Evolutionary conservation across 2,888 invertebrate genomes (phyloP).

Genomic region (Diachrysia chrysitis): DNA sequence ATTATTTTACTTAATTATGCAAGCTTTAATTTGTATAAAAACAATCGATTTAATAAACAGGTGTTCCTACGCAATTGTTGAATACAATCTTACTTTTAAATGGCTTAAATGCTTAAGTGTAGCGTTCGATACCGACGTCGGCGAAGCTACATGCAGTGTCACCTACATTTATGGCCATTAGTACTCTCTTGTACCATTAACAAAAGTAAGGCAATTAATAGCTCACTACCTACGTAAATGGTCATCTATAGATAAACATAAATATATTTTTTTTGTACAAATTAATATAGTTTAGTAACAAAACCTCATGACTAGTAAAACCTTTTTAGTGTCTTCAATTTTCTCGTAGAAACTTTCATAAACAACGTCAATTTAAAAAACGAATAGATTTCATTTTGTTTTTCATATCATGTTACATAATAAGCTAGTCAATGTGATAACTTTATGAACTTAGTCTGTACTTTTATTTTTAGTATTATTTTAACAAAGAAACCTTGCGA

Average conservation of each 20-base stretch:
- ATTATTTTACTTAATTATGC: neutral
- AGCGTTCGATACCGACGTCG: neutral
- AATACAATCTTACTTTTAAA: constrained; percentile 35
- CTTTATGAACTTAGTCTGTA: neutral
- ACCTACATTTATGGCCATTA: constrained; percentile 33
- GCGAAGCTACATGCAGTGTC: constrained; percentile 19
- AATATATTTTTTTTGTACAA: neutral
- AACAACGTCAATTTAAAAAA: neutral
- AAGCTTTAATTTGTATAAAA: neutral
- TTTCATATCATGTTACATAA: neutral
- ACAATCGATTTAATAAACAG: constrained; percentile 15
- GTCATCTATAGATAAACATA: constrained; percentile 27
- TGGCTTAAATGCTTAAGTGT: constrained; percentile 45
- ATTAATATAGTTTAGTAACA: neutral
- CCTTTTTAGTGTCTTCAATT: neutral
- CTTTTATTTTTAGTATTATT: constrained; percentile 1
- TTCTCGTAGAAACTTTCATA: neutral
- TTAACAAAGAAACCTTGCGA: neutral
- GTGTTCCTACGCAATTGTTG: neutral
- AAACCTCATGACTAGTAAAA: neutral
- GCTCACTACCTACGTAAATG: constrained; percentile 51
- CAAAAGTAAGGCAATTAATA: constrained; percentile 57
- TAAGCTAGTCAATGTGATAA: constrained; percentile 4
- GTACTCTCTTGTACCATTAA: constrained; percentile 45
- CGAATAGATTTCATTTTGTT: neutral